Evolutionary conservation across 2,113 vertebrate species (phyloP), one percentile per base, ranked within the genome.

Genomic region (Calyptomena viridis): DNA sequence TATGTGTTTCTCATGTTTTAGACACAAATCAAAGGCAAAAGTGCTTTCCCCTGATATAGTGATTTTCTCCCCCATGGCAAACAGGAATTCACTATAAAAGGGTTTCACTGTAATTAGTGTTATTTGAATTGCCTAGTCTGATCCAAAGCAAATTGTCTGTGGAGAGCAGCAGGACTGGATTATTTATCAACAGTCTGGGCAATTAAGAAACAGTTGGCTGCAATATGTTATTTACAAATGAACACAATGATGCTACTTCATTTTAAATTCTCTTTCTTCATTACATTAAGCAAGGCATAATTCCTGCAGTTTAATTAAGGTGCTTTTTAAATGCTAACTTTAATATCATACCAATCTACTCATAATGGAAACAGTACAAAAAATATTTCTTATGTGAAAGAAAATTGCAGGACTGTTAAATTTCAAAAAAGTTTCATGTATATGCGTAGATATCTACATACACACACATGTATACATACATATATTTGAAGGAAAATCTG

Each of bases 141-240:
- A 98, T 98, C 98, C 98, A 99, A 98, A 98, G 98, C 98, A 98
- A 98, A 98, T 98, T 98, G 98, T 98, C 98, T 97, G 98, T 98
- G 97, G 96, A 98, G 98, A 99, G 98, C 98, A 97, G 98, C 98
- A 98, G 98, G 98, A 98, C 98, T 98, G 98, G 98, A 98, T 98
- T 98, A 98, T 98, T 98, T 98, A 99, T 98, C 99, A 99, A 98
- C 98, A 99, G 98, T 98, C 98, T 98, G 98, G 97, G 98, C 98
- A 98, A 99, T 99, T 99, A 99, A 98, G 98, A 98, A 98, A 98
- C 98, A 99, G 98, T 98, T 99, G 98, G 98, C 98, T 98, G 98
- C 98, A 98, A 98, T 99, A 98, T 98, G 98, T 98, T 98, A 98
- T 98, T 98, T 97, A 98, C 97, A 98, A 98, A 98, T 96, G 97